Evolutionary conservation across 2,888 invertebrate genomes (phyloP).

Genomic region (Tillus elongatus): DNA sequence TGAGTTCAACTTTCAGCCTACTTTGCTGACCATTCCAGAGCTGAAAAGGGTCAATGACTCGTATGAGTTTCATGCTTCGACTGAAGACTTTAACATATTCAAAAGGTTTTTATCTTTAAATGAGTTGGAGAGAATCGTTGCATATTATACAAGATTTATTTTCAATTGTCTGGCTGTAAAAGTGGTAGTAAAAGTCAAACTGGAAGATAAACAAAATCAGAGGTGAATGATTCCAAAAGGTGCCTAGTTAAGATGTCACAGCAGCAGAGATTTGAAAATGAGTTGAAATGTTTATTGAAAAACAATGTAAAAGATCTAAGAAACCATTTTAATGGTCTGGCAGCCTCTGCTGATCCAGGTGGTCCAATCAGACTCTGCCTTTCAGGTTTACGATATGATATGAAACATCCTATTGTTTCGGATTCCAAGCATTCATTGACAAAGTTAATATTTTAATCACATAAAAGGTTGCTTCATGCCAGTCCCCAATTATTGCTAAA

Average conservation of each 20-base stretch:
- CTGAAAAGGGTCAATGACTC: not conserved
- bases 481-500: no score
- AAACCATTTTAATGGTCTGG: conserved; percentile 1
- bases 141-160: conserved; percentile 5
- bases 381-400: conserved; percentile 1
- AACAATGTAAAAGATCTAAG: conserved; percentile 1
- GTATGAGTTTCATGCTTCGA: not conserved
- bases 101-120: conserved; percentile 7
- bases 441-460: conserved; percentile 4
- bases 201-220: no score
- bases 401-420: not conserved
- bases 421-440: not conserved
- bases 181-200: no score
- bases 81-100: not conserved
- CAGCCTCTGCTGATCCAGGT: not conserved
- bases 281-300: not conserved
- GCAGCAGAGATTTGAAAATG: conserved; percentile 1
- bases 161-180: not conserved
- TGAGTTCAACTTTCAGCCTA: no score
- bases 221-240: not conserved
- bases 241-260: conserved; percentile 2
- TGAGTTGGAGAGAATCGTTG: conserved; percentile 5
- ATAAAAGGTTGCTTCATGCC: not conserved
- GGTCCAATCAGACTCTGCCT: not conserved
- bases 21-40: not conserved